Evolutionary conservation across 1,140 invertebrate genomes (phyloP), one percentile per base, ranked within the genome.

Genomic region (Cherax quadricarinatus): DNA sequence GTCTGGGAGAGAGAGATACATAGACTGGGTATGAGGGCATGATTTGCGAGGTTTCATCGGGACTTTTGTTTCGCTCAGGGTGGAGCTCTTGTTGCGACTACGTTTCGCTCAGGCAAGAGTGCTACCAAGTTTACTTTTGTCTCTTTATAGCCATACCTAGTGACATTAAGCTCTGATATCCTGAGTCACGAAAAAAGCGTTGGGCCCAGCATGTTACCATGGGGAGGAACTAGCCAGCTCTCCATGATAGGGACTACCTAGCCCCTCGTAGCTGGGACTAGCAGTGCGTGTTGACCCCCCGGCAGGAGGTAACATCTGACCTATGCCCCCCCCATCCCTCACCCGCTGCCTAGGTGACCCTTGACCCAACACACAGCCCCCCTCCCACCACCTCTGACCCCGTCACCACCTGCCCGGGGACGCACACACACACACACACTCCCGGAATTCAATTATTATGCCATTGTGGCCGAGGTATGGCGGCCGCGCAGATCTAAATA

Each of bases 391-490:
- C 83, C 83, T 49, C 83, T 85, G 60, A 70, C 83, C 83, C 60
- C 83, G 18, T 24, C 83, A 70, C 82, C 82, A 84, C 82, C 82
- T 84, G 82, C 82, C 82, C 82, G 53, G 24, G n/a, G 21, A 1
- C n/a, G 24, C 48, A 70, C 60, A 70, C 60, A 85, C 24, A 62
- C 30, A 41, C n/a, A 84, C 62, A 84, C 53, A 84, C 82, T 24
- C 53, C 60, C 24, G 83, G 60, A 84, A 84, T 84, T 84, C 82
- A 84, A 84, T 84, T 84, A 84, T 84, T 84, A 62, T 21, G 53
- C 82, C 57, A 84, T 84, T 84, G 82, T 84, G 82, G 12, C 3
- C n/a, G 57, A 84, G 82, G 53, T 6, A 51, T 24, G 53, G 41
- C 24, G 82, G 57, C 53, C 53, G 9, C 9, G 53, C 6, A 14